phyloP scores from a whole-genome alignment of 2,113 vertebrate species.

The Eretmochelys imbricata region DNA sequence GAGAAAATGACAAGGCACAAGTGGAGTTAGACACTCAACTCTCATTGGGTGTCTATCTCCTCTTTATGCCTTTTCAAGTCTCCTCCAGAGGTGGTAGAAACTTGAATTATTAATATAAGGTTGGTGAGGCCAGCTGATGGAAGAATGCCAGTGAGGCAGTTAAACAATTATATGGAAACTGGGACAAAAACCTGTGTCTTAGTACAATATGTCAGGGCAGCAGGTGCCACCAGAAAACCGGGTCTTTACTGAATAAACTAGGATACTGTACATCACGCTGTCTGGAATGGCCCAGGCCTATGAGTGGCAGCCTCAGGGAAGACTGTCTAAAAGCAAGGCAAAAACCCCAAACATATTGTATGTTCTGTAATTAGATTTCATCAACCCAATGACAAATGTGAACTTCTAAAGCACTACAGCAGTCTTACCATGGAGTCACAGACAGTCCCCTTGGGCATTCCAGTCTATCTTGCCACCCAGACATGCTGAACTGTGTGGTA shows the following conservation, averaged over 20 bases:
- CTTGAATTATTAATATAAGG: neutral
- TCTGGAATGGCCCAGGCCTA: neutral
- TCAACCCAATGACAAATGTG: neutral
- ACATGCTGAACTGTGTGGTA: neutral
- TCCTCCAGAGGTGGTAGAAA: neutral
- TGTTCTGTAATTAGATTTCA: neutral
- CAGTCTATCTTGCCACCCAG: neutral
- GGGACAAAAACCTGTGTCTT: neutral
- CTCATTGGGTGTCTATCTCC: neutral
- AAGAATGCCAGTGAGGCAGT: neutral
- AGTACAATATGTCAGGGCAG: neutral
- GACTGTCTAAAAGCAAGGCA: neutral
- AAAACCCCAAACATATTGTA: neutral
- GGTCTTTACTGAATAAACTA: neutral
- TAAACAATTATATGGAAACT: neutral
- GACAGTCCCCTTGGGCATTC: neutral
- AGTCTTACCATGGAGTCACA: neutral
- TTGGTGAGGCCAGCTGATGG: neutral
- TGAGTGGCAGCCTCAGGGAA: neutral
- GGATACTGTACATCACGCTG: neutral
- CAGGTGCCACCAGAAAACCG: neutral
- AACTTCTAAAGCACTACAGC: neutral
- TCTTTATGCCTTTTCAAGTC: neutral
- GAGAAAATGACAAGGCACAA: neutral
- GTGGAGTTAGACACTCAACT: neutral